These are phyloP conservation scores for Drosophila lini DNA, from an alignment of 1,140 invertebrate genomes.

Conservation along the genomic window DNA sequence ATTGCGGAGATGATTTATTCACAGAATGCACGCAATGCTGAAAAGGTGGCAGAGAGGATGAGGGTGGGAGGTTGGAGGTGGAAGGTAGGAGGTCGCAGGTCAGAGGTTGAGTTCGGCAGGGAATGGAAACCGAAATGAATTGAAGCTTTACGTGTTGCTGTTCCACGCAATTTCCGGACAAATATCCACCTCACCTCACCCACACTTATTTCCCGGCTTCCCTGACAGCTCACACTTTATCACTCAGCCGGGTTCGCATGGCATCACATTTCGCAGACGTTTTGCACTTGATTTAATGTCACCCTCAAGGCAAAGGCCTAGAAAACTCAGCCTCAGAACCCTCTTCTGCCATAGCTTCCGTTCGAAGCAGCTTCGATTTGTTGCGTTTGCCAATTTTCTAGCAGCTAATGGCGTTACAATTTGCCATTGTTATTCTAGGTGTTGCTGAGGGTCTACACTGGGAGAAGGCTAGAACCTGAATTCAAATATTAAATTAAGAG, in stretches of 20 bases:
- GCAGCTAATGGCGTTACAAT: conserved; percentile 72
- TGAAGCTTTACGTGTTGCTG: conserved; percentile 72
- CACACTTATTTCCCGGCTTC: conserved; percentile 1
- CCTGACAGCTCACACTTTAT: conserved; percentile 63
- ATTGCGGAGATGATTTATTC: conserved; percentile 68
- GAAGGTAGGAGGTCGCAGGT: not conserved
- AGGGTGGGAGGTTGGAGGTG: not conserved
- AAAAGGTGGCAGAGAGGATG: conserved; percentile 12
- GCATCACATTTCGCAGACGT: conserved; percentile 70
- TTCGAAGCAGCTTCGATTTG: conserved; percentile 53
- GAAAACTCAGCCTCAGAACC: conserved; percentile 1
- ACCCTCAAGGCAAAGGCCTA: conserved; percentile 20
- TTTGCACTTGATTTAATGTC: conserved; percentile 78
- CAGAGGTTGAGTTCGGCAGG: not conserved
- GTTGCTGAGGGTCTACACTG: conserved; percentile 23
- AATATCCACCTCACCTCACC: conserved; percentile 29
- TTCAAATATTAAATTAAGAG: too few relatives aligned
- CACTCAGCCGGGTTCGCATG: conserved; percentile 60
- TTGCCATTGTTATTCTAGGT: conserved; percentile 73
- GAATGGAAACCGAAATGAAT: conserved; percentile 62
- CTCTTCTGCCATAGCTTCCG: conserved; percentile 8
- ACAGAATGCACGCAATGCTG: conserved; percentile 51
- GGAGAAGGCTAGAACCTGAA: not conserved
- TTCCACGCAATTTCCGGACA: conserved; percentile 75
- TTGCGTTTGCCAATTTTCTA: conserved; percentile 64